These are phyloP conservation scores for Penaeus vannamei DNA, from an alignment of 1,140 invertebrate species.

Conservation along the genomic window DNA sequence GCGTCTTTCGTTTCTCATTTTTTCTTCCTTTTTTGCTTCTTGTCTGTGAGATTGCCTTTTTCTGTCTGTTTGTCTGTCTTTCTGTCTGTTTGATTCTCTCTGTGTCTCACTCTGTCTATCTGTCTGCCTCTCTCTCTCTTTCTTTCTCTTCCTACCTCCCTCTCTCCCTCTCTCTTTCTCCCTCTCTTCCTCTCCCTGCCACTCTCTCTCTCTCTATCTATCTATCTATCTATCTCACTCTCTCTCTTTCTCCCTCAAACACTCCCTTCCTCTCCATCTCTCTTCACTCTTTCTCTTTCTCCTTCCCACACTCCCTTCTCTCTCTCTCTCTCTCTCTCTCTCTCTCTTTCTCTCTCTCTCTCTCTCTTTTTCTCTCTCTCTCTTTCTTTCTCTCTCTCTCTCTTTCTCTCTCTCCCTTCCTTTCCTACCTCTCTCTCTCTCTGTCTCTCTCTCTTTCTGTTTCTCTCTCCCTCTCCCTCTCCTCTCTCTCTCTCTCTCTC, in stretches of 20 bases:
- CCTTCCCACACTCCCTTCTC: neutral
- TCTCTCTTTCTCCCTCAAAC: neutral
- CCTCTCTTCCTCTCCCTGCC: neutral
- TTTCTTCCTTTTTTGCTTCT: too few relatives aligned
- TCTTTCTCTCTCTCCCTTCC: constrained; percentile 3
- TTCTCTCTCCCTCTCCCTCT: neutral
- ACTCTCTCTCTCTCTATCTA: too few relatives aligned
- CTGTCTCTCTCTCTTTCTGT: constrained; percentile 16
- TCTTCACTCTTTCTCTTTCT: neutral
- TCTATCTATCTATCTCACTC: too few relatives aligned
- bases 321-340: neutral
- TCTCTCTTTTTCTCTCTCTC: constrained; percentile 6
- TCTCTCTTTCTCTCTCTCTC: constrained; percentile 16
- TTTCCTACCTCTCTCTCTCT: neutral
- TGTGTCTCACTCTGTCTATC: too few relatives aligned
- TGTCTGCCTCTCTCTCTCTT: too few relatives aligned
- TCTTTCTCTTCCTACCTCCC: too few relatives aligned
- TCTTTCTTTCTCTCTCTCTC: constrained; percentile 16
- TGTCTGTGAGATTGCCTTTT: too few relatives aligned
- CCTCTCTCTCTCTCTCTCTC: too few relatives aligned
- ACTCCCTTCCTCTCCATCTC: too few relatives aligned
- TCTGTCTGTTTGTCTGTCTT: too few relatives aligned
- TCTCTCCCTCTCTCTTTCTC: neutral
- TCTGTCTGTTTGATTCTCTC: too few relatives aligned
- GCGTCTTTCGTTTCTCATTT: too few relatives aligned